Evolutionary conservation across 2,113 vertebrate genomes (phyloP).

Genomic region (Chamaetylas fuelleborni): DNA sequence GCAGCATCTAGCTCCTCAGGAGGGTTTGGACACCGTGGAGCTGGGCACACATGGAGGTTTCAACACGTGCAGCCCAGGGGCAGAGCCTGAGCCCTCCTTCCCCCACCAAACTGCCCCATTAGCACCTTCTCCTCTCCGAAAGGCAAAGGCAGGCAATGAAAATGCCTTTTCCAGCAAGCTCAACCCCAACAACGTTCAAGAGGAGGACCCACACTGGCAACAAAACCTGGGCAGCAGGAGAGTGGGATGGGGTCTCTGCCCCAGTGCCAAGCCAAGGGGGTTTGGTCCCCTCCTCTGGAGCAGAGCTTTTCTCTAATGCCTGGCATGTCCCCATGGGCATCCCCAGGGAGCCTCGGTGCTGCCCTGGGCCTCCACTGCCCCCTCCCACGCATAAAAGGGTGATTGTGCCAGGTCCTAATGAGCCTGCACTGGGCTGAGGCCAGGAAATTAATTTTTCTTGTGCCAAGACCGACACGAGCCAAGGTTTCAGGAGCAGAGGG

Average conservation of each 20-base stretch:
- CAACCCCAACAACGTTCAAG: too few species aligned
- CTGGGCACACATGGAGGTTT: not conserved
- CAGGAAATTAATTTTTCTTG: not conserved
- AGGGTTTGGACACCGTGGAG: not conserved
- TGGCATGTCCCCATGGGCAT: not conserved
- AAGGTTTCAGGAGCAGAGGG: not conserved
- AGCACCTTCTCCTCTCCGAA: not conserved
- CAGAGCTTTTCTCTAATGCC: not conserved
- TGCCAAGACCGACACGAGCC: not conserved
- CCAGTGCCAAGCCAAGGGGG: not conserved
- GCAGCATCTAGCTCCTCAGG: not conserved
- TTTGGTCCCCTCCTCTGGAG: not conserved
- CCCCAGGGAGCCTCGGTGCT: not conserved
- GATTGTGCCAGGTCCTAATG: not conserved
- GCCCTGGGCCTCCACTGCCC: not conserved
- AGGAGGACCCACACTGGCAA: not conserved
- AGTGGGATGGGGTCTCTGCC: not conserved
- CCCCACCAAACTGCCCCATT: accelerated
- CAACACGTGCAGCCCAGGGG: accelerated
- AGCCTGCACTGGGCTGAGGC: not conserved
- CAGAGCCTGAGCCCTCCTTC: not conserved
- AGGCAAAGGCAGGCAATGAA: not conserved
- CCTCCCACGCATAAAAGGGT: accelerated
- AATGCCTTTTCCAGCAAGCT: not conserved
- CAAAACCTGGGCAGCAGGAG: not conserved